These are phyloP conservation scores for Tachuris rubrigastra DNA, from an alignment of 2,113 vertebrate genomes.

Conservation along the genomic window DNA sequence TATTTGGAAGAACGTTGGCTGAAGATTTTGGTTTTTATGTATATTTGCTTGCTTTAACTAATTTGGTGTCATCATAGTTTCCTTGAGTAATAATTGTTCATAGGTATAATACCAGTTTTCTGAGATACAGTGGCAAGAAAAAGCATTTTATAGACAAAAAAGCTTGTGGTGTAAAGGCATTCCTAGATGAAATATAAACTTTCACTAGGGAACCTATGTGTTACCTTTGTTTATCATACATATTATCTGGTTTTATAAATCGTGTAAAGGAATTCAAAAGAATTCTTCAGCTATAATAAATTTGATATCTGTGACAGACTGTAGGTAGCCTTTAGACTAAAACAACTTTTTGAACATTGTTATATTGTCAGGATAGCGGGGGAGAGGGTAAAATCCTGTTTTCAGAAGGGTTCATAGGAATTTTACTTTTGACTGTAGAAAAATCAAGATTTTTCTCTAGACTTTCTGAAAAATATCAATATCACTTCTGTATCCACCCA, in stretches of 20 bases:
- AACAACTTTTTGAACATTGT: background rate
- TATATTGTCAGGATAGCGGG: background rate
- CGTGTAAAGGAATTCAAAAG: background rate
- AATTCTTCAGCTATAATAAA: background rate
- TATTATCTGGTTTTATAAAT: background rate
- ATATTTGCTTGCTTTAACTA: background rate
- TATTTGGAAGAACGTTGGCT: background rate
- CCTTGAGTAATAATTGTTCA: background rate
- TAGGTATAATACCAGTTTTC: background rate
- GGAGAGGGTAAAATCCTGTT: background rate
- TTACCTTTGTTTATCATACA: background rate
- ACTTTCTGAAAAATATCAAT: background rate
- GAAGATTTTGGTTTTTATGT: background rate
- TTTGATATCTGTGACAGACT: background rate
- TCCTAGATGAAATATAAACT: background rate
- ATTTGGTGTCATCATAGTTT: background rate
- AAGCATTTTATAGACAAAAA: background rate
- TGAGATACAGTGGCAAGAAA: background rate
- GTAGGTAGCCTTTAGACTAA: background rate
- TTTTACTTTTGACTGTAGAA: background rate
- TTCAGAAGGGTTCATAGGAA: background rate
- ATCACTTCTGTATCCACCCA: fast-evolving
- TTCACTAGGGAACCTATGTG: background rate
- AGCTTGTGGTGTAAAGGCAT: background rate
- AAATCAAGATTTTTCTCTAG: background rate